phyloP scores from a whole-genome alignment of 2,797 vertebrate genomes.

The Pampus argenteus region DNA sequence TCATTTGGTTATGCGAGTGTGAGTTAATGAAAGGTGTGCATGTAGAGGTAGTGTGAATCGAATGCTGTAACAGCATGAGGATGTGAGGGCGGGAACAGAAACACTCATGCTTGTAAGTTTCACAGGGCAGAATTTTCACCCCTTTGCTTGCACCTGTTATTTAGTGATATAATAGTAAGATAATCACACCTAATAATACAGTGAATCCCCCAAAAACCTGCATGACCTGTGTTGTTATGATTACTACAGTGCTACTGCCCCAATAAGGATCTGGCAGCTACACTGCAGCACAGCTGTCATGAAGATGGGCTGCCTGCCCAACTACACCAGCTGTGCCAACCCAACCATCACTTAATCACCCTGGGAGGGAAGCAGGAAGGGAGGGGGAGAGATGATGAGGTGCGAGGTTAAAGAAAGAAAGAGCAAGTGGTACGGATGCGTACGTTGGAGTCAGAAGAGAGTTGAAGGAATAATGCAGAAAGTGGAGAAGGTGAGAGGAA shows the following conservation, averaged over 20 bases:
- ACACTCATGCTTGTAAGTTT: not conserved
- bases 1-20: conserved; percentile 39
- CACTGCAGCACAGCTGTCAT: conserved; percentile 75
- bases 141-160: conserved; percentile 49
- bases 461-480: conserved; percentile 12
- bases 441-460: conserved; percentile 18
- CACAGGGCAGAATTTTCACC: conserved; percentile 23
- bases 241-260: conserved; percentile 64
- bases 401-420: conserved; percentile 34
- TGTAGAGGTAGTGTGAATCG: conserved; percentile 34
- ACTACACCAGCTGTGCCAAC: conserved; percentile 78
- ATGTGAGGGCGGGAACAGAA: conserved; percentile 29
- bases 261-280: conserved; percentile 65
- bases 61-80: conserved; percentile 20
- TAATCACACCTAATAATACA: conserved; percentile 51
- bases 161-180: conserved; percentile 48
- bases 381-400: conserved; percentile 12
- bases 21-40: conserved; percentile 37
- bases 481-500: not conserved
- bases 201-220: conserved; percentile 48
- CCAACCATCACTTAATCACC: conserved; percentile 76
- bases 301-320: conserved; percentile 74
- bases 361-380: conserved; percentile 46
- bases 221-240: conserved; percentile 60
- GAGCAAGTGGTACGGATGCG: conserved; percentile 25